Conservation (phyloP, 92 coral and sea anemone genomes). For the Zoanthus sociatus region DNA sequence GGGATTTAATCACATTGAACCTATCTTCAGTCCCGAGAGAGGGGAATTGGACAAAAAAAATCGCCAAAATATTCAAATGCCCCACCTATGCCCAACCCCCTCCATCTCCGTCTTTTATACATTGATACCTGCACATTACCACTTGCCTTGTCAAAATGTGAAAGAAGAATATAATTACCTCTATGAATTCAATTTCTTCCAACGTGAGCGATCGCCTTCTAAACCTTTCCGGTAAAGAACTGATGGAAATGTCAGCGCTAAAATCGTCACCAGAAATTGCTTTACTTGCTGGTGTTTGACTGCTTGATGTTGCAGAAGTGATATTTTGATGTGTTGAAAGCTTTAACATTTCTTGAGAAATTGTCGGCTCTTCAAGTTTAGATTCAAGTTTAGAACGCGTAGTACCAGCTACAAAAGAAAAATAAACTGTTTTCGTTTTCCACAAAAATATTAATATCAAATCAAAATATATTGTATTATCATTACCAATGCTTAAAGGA, state of each 20-base stretch:
- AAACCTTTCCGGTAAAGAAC: constrained; percentile 79
- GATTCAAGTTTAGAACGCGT: not conserved
- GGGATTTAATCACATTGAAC: no score
- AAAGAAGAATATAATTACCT: constrained; percentile 59
- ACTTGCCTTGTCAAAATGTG: not conserved
- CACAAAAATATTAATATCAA: not conserved
- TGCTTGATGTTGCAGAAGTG: not conserved
- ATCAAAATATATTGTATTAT: not conserved
- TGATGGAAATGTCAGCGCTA: constrained; percentile 39
- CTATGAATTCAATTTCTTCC: constrained; percentile 92
- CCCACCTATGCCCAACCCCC: no score
- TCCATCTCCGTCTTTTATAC: no score
- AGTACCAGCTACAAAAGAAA: not conserved
- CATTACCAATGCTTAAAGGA: constrained; percentile 71
- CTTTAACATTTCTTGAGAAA: constrained; percentile 39
- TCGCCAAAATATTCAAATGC: no score
- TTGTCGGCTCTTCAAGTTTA: not conserved
- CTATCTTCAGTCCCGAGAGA: no score
- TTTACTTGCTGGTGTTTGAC: not conserved
- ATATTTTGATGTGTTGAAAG: constrained; percentile 31
- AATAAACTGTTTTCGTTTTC: not conserved
- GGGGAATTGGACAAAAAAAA: no score
- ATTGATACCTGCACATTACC: not conserved
- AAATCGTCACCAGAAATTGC: constrained; percentile 13
- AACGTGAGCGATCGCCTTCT: constrained; percentile 72